Percentiles rank a stretch among this genome's conserved stretches.
These are phyloP conservation scores for Cephonodes hylas DNA, from an alignment of 2,888 invertebrate genomes.

Conservation along the genomic window DNA sequence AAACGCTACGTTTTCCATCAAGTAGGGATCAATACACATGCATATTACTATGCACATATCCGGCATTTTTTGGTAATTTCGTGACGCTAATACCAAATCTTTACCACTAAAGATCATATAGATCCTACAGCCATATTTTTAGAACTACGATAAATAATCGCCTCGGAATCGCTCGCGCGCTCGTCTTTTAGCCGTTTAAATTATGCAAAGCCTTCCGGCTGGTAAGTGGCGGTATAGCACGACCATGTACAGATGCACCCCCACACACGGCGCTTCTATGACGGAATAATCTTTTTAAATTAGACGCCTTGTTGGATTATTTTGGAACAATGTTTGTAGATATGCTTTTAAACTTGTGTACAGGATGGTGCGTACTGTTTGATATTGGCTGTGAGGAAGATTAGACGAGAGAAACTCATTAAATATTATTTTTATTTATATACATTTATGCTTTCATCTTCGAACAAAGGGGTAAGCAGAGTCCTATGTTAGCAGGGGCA, in stretches of 20 bases:
- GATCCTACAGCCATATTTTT: neutral
- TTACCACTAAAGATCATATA: neutral
- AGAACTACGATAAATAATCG: neutral
- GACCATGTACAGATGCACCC: conserved; percentile 35
- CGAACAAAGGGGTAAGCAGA: too few species aligned
- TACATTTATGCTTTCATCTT: too few species aligned
- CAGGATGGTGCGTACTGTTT: neutral
- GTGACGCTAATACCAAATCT: too few species aligned
- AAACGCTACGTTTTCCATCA: too few species aligned
- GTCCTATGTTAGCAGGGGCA: too few species aligned
- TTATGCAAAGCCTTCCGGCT: conserved; percentile 35
- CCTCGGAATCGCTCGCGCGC: neutral
- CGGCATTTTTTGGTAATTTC: too few species aligned
- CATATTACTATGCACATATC: too few species aligned
- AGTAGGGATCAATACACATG: too few species aligned
- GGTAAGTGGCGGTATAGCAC: conserved; percentile 35
- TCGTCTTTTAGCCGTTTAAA: conserved; percentile 22
- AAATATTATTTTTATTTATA: too few species aligned
- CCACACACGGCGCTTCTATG: conserved; percentile 26
- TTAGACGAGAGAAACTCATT: too few species aligned
- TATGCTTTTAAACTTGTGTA: neutral
- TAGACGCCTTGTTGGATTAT: conserved; percentile 18
- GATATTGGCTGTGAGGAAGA: neutral
- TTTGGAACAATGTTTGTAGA: neutral
- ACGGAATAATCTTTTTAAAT: conserved; percentile 31